Base-by-base conservation (phyloP, 1,140 invertebrate genomes). In the Mercenaria mercenaria region DNA sequence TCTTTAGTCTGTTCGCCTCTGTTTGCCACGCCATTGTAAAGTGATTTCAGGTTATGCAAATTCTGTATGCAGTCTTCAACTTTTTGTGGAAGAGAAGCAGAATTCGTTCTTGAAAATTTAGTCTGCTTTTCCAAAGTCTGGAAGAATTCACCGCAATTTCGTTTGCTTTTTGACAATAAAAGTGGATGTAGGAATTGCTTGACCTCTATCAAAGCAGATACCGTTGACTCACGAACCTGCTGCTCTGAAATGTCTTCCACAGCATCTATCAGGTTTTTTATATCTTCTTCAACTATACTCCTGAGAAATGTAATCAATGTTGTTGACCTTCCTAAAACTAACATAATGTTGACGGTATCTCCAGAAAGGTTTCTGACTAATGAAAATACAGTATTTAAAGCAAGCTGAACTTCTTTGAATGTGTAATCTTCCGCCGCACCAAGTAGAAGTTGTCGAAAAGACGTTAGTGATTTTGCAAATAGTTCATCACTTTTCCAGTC, bases 211-310 rank as follows among this genome's bases (percentile, higher is more conserved):
- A 93, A 72, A 37, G 86, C 91, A 18, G 92, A 92, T 2, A 93
- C 92, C 43, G 92, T 92, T 32, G 91, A 91, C 77, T 91, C 93
- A 50, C 77, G 72, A 0, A 93, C 91, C 59, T 82, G 90, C 39
- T 92, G 91, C 47, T 93, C 93, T 32, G 93, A 93, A 79, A 92
- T 91, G 80, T 93, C 93, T 86, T 93, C 93, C 15, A 93, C 93
- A n/a, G 93, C 91, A 88, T 93, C 93, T 67, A 93, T 93, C 1
- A 93, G 67, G 76, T 93, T 92, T 41, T 90, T 67, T 34, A 93
- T 82, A 69, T 93, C 93, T n/a, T 93, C 91, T 67, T 92, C 88
- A 18, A 86, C 47, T 6, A 91, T 92, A 34, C 86, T 81, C n/a
- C 80, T 74, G 13, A 93, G 34, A 84, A 93, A 93, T 29, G 90